Conservation (phyloP, 1,140 invertebrate species). For the Dinoponera quadriceps region DNA sequence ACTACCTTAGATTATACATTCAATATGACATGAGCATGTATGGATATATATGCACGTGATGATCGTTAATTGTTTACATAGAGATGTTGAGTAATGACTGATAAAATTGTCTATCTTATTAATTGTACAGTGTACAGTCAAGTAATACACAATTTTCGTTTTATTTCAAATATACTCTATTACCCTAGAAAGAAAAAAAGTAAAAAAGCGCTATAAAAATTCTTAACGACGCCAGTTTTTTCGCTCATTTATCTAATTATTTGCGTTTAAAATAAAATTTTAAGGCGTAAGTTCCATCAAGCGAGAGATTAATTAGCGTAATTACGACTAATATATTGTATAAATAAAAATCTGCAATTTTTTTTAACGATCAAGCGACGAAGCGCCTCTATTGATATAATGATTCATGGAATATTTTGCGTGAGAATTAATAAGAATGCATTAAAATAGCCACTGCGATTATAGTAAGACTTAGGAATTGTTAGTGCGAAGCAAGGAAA, state of each 20-base stretch:
- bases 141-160: too few relatives aligned
- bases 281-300: neutral
- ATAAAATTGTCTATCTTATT: too few relatives aligned
- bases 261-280: neutral
- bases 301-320: neutral
- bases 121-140: too few relatives aligned
- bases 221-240: neutral
- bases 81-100: too few relatives aligned
- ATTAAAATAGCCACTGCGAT: neutral
- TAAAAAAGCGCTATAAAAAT: neutral
- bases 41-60: too few relatives aligned
- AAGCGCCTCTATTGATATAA: neutral
- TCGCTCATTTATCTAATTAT: neutral
- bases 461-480: conserved; percentile 12
- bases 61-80: too few relatives aligned
- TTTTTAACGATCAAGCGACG: neutral
- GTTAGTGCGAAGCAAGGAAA: neutral
- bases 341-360: conserved; percentile 29
- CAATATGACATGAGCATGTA: too few relatives aligned
- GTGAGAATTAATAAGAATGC: neutral
- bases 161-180: too few relatives aligned
- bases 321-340: conserved; percentile 7
- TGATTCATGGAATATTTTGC: neutral
- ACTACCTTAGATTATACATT: too few relatives aligned
- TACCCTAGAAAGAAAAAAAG: too few relatives aligned